Base-by-base conservation (phyloP, 2,888 invertebrate species). In the Dugesia japonica region DNA sequence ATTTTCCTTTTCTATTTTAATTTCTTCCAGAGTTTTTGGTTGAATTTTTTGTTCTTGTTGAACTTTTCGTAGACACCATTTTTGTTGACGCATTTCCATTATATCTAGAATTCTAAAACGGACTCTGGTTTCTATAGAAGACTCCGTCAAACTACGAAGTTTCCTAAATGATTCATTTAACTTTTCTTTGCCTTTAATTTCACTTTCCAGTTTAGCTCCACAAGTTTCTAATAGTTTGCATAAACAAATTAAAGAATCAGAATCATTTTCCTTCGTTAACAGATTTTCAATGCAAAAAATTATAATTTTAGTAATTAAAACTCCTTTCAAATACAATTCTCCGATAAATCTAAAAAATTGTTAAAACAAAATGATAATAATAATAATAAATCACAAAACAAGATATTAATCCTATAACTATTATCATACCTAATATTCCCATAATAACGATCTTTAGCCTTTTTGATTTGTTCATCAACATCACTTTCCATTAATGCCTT, bases 21-120 rank as follows among this genome's bases (percentile, higher is more conserved):
- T 56, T 56, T 56, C 56, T 56, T 4, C 56, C 4, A 56, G 56
- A 56, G 56, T 56, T 56, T 56, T 56, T 13, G 56, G 56, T n/a
- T 56, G 20, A n/a, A 56, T 56, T 56, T 56, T 56, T 56, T 56
- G 56, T 56, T 56, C 56, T 56, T 56, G 56, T 56, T 56, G 56
- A 56, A 56, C n/a, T 23, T 56, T 56, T 9, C 56, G 56, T 9
- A 56, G 56, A n/a, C 56, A 56, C 56, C 56, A 56, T 56, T 56
- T 56, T 56, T 56, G 4, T n/a, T 56, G 20, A 56, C 56, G 56
- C 56, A 56, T 56, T 56, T 56, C 56, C 56, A 56, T 56, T 4
- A 56, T 56, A 56, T 56, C 56, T 4, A 56, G 23, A 56, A 56
- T 56, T 56, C 56, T 56, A 56, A 56, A 56, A 13, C 56, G 56